Evolutionary conservation across 2,113 vertebrate species (phyloP), one percentile per base, ranked within the genome.

Genomic region (Oryzias melastigma): DNA sequence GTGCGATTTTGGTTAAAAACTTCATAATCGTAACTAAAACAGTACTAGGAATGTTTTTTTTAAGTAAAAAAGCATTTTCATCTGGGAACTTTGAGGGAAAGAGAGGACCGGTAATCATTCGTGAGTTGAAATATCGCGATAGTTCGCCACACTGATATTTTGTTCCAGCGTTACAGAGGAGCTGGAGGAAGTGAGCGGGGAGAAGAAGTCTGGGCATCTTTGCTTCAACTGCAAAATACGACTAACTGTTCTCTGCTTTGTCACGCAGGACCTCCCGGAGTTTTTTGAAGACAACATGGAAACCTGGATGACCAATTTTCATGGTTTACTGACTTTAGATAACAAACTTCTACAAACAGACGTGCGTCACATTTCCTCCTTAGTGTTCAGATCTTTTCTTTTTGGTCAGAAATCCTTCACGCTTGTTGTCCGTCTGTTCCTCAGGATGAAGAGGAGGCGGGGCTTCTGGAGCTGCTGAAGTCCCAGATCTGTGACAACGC

Each of bases 261-360:
- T 67, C 52, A 4, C 6, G 18, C 72, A 99, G 97, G 97, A 99
- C 84, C 95, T 99, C 60, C 97, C 97, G 17, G 97, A 99, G 81
- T 99, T 98, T 86, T 99, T 99, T 92, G 97, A 99, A 87, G 97
- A 99, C 88, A 97, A 99, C 87, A 99, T 99, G 97, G 97, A 98
- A 88, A 98, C 96, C 0, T 99, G 97, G 97, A 99, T 99, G 97
- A 95, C 94, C 12, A 94, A 98, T 88, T 99, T 99, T 71, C 97
- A 99, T 56, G 96, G 87, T 55, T 92, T 99, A 25, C 85, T 99
- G 80, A 99, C 96, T 65, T 85, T 99, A 88, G 97, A 99, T 91
- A 99, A 99, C 79, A 98, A 99, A 77, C 95, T 98, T 61, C 78
- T 99, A 71, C 97, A 99, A 84, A 99, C 97, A 41, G 93, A 98